Evolutionary conservation across 1,140 invertebrate genomes (phyloP).

Genomic region (Spodoptera litura): DNA sequence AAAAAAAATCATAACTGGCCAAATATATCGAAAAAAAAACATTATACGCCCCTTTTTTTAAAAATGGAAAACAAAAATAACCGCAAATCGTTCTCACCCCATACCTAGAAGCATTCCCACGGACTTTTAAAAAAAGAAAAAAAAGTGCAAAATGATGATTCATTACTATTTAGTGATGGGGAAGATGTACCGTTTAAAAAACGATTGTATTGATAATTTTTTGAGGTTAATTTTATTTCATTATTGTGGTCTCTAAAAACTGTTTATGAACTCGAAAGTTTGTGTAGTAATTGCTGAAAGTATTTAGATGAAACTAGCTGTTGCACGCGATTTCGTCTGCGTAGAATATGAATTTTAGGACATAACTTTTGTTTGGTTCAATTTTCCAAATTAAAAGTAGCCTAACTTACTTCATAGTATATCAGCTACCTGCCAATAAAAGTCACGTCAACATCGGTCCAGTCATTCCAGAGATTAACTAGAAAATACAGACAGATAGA

Average conservation of each 20-base stretch:
- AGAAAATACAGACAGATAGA: too few relatives aligned
- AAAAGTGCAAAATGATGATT: constrained; percentile 49
- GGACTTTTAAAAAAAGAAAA: constrained; percentile 42
- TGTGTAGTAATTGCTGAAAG: too few relatives aligned
- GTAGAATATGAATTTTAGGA: too few relatives aligned
- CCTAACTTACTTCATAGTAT: too few relatives aligned
- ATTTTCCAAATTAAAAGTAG: too few relatives aligned
- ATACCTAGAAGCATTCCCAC: constrained; percentile 45
- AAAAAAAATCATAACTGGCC: constrained; percentile 42
- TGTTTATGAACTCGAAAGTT: too few relatives aligned
- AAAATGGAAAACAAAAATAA: constrained; percentile 33
- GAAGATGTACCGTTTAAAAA: constrained; percentile 16
- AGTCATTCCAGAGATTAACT: too few relatives aligned
- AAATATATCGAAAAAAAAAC: constrained; percentile 28
- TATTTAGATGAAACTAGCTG: too few relatives aligned
- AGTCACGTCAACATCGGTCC: too few relatives aligned
- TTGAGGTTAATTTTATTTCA: background rate
- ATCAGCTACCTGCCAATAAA: too few relatives aligned
- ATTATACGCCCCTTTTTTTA: constrained; percentile 16
- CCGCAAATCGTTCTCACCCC: constrained; percentile 50
- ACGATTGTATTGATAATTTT: constrained; percentile 18
- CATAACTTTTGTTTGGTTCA: too few relatives aligned
- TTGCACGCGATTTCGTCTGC: too few relatives aligned
- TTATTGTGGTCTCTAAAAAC: background rate
- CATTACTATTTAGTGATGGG: constrained; percentile 35